Evolutionary conservation across 1,140 invertebrate genomes (phyloP).

Genomic region (Leptinotarsa lineolata): DNA sequence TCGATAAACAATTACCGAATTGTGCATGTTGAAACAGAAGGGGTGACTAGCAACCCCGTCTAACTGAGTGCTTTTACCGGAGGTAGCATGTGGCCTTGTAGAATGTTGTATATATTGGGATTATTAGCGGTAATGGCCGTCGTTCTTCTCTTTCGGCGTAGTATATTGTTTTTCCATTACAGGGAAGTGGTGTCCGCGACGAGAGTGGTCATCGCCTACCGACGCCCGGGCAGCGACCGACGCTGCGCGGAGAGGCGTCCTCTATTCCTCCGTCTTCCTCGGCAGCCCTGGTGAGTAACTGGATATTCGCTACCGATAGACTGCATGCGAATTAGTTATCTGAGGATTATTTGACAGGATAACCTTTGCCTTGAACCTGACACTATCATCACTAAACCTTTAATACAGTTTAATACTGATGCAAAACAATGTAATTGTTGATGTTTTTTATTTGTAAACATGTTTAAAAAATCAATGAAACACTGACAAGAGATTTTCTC

Average conservation of each 20-base stretch:
- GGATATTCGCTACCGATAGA: not conserved
- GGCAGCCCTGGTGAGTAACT: slow-evolving; percentile 80
- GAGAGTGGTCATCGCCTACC: slow-evolving; percentile 84
- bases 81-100: slow-evolving; percentile 12
- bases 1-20: too few species aligned
- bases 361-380: too few species aligned
- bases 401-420: too few species aligned
- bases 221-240: slow-evolving; percentile 73
- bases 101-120: slow-evolving; percentile 22
- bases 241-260: slow-evolving; percentile 75
- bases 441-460: too few species aligned
- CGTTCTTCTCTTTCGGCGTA: slow-evolving; percentile 14
- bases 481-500: too few species aligned
- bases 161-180: slow-evolving; percentile 47
- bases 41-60: not conserved
- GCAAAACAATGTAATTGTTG: too few species aligned
- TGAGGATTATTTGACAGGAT: too few species aligned
- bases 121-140: slow-evolving; percentile 21
- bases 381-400: too few species aligned
- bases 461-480: too few species aligned
- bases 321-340: not conserved
- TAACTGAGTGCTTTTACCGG: not conserved
- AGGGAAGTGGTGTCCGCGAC: slow-evolving; percentile 87
- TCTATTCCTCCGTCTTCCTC: slow-evolving; percentile 88
- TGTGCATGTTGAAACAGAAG: too few species aligned